phyloP scores from a whole-genome alignment of 1,140 invertebrate genomes.

The Drosophila arizonae region DNA sequence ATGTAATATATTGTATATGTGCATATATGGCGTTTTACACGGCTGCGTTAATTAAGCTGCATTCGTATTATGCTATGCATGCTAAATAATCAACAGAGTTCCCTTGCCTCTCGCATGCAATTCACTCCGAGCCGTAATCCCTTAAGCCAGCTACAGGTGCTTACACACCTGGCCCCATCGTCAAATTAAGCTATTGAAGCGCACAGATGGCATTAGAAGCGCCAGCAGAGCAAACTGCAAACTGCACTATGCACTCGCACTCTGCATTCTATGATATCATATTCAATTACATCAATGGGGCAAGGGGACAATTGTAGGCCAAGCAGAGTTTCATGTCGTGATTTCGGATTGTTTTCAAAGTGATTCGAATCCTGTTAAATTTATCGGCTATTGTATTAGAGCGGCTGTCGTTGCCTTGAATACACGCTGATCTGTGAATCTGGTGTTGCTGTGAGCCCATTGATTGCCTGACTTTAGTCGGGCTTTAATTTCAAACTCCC shows the following conservation, averaged over 20 bases:
- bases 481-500: neutral
- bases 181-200: neutral
- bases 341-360: too few relatives aligned
- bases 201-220: neutral
- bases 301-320: neutral
- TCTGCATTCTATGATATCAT: neutral
- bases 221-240: neutral
- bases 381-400: too few relatives aligned
- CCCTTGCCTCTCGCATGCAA: neutral
- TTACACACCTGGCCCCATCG: neutral
- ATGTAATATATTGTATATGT: neutral
- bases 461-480: too few relatives aligned
- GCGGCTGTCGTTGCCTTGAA: too few relatives aligned
- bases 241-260: neutral
- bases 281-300: neutral
- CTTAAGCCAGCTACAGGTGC: conserved; percentile 11
- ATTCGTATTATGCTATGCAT: conserved; percentile 36
- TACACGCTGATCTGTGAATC: too few relatives aligned
- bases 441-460: too few relatives aligned
- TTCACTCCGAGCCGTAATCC: neutral
- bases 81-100: conserved; percentile 20
- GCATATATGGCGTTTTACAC: conserved; percentile 12
- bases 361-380: too few relatives aligned
- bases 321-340: too few relatives aligned
- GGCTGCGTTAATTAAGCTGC: conserved; percentile 46